Evolutionary conservation across 2,797 vertebrate species (phyloP), one percentile per base, ranked within the genome.

Genomic region (Eremophila alpestris): DNA sequence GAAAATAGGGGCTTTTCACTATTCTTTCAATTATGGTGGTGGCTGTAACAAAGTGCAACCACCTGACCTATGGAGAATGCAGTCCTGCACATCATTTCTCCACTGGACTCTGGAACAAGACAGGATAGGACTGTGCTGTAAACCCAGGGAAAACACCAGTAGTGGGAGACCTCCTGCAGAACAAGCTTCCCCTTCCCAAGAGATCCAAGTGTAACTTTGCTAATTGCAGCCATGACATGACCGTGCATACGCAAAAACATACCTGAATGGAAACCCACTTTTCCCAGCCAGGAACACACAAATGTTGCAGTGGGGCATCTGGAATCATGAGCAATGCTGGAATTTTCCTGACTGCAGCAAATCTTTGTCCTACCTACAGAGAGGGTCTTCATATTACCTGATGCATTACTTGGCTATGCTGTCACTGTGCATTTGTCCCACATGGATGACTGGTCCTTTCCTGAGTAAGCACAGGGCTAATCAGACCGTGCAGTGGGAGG

Each of bases 321-420:
- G 54, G 45, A 43, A 64, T 55, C 13, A 34, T 36, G 16, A 59
- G 16, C 45, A 51, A 17, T 21, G 43, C 21, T 34, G 18, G 19
- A 51, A 40, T 82, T 67, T 45, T 58, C 78, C 52, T 4, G 9
- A 38, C 43, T 62, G 43, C 40, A 58, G n/a, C 0, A 5, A 30
- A 68, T 38, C 17, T 55, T 54, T 73, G 26, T 59, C 54, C 38
- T 60, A 4, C 20, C 13, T 76, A 20, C 34, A 34, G 45, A 8
- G 6, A 48, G 0, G 16, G 24, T 21, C 20, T 36, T 76, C 46
- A 10, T 12, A 13, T 82, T 51, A 48, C 43, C 29, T 11, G 20
- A 4, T 13, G 24, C 0, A 10, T 16, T 27, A 5, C 63, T 34
- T 48, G 32, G 40, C 64, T n/a, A 8, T 0, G 0, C 7, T 16